Evolutionary conservation across 2,888 invertebrate species (phyloP).

Genomic region (Panopea generosa): DNA sequence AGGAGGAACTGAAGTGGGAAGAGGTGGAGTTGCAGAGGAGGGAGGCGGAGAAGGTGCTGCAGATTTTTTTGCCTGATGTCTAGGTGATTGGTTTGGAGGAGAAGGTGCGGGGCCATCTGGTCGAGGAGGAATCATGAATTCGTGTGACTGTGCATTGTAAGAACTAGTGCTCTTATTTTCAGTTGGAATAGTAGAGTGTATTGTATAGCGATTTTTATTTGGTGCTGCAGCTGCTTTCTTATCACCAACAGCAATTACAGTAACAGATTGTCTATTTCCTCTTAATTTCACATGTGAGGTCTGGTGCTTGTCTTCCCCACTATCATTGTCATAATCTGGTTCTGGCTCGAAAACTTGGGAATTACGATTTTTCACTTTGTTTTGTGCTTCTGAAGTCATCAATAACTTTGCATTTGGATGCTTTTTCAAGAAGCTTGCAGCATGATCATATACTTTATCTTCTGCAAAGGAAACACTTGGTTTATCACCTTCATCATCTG

Average conservation of each 20-base stretch:
- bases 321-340: slow-evolving; percentile 75
- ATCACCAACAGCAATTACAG: slow-evolving; percentile 75
- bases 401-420: slow-evolving; percentile 80
- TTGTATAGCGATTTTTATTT: slow-evolving; percentile 40
- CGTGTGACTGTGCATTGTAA: slow-evolving; percentile 16
- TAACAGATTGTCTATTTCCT: slow-evolving; percentile 64
- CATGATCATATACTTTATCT: slow-evolving; percentile 77
- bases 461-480: slow-evolving; percentile 77
- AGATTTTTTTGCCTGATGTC: slow-evolving; percentile 17
- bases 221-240: slow-evolving; percentile 22
- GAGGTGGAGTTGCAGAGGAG: slow-evolving; percentile 5
- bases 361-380: slow-evolving; percentile 57
- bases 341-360: slow-evolving; percentile 75
- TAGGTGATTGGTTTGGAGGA: slow-evolving; percentile 56
- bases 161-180: slow-evolving; percentile 27
- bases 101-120: slow-evolving; percentile 68
- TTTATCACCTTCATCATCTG: slow-evolving; percentile 50
- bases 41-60: slow-evolving; percentile 29
- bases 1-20: slow-evolving; percentile 34
- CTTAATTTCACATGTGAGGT: slow-evolving; percentile 33
- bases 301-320: slow-evolving; percentile 34
- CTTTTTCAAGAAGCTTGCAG: slow-evolving; percentile 77
- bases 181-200: slow-evolving; percentile 53
- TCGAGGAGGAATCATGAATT: slow-evolving; percentile 67
- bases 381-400: slow-evolving; percentile 77